Percentiles rank a stretch among this genome's conserved stretches.
These are phyloP conservation scores for Maniola hyperantus DNA, from an alignment of 2,888 invertebrate species.

Conservation along the genomic window DNA sequence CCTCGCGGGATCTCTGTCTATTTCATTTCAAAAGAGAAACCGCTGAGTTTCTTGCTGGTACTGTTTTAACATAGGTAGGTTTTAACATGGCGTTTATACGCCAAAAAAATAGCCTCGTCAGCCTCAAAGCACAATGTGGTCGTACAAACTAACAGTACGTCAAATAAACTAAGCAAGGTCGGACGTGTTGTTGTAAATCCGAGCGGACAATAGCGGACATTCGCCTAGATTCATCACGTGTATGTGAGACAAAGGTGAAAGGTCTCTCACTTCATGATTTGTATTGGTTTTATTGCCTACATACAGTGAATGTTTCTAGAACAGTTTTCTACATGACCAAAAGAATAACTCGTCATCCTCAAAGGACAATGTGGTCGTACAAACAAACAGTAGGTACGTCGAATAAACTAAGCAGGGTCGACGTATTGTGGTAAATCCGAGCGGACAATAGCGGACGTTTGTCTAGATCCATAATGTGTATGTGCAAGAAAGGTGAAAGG, in stretches of 20 bases:
- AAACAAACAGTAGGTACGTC: constrained; percentile 13
- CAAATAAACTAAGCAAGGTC: constrained; percentile 32
- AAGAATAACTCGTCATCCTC: neutral
- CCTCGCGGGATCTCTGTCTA: too few relatives aligned
- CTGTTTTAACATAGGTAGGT: too few relatives aligned
- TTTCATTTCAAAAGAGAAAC: too few relatives aligned
- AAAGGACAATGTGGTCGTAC: constrained; percentile 4
- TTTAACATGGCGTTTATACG: too few relatives aligned
- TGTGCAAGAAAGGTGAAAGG: too few relatives aligned
- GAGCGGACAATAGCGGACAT: constrained; percentile 57
- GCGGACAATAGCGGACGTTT: constrained; percentile 60
- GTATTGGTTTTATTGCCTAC: too few relatives aligned
- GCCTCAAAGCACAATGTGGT: neutral
- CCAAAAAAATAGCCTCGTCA: neutral
- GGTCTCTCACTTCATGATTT: too few relatives aligned
- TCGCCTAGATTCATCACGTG: constrained; percentile 65
- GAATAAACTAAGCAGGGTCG: constrained; percentile 33
- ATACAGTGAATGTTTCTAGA: too few relatives aligned
- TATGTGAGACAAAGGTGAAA: too few relatives aligned
- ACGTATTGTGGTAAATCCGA: constrained; percentile 46
- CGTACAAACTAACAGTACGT: constrained; percentile 9
- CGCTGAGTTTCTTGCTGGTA: too few relatives aligned
- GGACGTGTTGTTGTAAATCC: constrained; percentile 47
- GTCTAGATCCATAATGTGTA: constrained; percentile 62
- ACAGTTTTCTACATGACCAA: too few relatives aligned